Percentiles rank a stretch among this genome's conserved stretches.
phyloP scores from a whole-genome alignment of 2,113 vertebrate species.

The Cebus imitator region DNA sequence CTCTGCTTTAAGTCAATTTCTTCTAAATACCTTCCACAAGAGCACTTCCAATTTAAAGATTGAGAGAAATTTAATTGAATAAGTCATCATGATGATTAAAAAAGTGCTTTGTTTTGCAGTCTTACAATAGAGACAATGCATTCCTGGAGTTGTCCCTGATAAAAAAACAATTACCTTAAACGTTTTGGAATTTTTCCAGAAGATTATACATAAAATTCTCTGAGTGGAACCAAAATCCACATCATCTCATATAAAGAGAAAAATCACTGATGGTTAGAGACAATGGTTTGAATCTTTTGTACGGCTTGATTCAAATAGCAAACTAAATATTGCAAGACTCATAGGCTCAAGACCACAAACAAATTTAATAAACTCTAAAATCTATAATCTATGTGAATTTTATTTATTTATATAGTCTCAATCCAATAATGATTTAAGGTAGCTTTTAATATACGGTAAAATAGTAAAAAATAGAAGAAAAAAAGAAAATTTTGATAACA shows the following conservation, averaged over 20 bases:
- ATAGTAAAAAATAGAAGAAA: background rate
- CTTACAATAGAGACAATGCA: background rate
- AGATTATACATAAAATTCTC: background rate
- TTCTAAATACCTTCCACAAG: background rate
- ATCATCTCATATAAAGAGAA: background rate
- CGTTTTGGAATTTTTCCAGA: background rate
- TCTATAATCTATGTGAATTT: background rate
- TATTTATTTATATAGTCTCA: background rate
- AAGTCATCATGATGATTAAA: background rate
- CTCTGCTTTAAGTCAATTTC: background rate
- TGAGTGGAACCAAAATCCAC: background rate
- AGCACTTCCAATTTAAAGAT: background rate
- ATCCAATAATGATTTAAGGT: background rate
- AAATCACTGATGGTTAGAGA: background rate
- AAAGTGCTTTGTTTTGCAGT: background rate
- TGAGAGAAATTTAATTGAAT: background rate
- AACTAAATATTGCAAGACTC: background rate
- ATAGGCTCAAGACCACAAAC: background rate
- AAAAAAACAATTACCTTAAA: conserved; percentile 40
- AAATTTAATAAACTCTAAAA: conserved; percentile 14
- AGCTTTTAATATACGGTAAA: background rate
- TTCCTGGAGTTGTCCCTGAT: background rate
- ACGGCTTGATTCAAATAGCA: background rate
- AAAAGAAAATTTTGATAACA: background rate
- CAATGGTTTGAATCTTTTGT: background rate